These are phyloP conservation scores for Rattus norvegicus DNA, from an alignment of 2,113 vertebrate species.

Conservation along the genomic window DNA sequence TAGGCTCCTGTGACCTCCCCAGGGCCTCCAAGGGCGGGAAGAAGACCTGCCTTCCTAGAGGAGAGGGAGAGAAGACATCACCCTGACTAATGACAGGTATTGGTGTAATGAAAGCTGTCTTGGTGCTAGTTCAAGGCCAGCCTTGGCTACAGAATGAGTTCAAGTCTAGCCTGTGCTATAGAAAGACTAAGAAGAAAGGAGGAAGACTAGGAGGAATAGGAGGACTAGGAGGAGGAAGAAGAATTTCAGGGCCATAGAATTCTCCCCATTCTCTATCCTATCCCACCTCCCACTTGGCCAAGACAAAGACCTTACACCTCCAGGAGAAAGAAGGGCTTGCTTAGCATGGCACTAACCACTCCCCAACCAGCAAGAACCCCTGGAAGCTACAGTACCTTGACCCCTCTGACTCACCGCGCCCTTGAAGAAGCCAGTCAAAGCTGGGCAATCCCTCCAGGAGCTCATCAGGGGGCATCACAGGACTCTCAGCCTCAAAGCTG, in stretches of 20 bases:
- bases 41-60: constrained; percentile 37
- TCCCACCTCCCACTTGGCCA: neutral
- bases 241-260: neutral
- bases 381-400: neutral
- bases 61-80: neutral
- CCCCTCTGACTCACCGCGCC: constrained; percentile 62
- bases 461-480: constrained; percentile 81
- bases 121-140: neutral
- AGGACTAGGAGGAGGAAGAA: neutral
- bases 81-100: neutral
- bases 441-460: constrained; percentile 83
- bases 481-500: constrained; percentile 83
- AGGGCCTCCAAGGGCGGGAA: neutral
- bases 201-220: neutral
- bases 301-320: constrained; percentile 32
- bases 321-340: neutral
- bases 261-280: neutral
- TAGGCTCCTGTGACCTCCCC: neutral
- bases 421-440: constrained; percentile 70
- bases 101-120: neutral
- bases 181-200: neutral
- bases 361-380: neutral
- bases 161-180: neutral
- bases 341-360: neutral
- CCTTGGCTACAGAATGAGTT: neutral